A percentile compares a stretch with the other conserved stretches of the same genome.
Evolutionary conservation across 2,888 invertebrate species (phyloP).

Genomic region (Drosophila anomelani): DNA sequence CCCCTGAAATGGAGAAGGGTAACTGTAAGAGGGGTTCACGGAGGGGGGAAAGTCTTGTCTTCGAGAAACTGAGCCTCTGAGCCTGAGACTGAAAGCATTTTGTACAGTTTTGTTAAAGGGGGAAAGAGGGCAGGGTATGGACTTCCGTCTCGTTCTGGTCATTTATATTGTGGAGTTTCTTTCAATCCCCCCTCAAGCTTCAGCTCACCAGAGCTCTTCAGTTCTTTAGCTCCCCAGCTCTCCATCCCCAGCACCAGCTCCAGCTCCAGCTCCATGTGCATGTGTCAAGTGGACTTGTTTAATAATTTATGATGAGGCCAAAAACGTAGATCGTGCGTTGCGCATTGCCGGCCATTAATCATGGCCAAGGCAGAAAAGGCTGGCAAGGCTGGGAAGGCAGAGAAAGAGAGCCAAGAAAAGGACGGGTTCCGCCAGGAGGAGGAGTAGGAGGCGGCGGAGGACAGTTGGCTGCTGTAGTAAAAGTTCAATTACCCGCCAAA

Average conservation of each 20-base stretch:
- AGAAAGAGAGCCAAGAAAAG: constrained; percentile 1
- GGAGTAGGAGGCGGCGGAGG: constrained; percentile 5
- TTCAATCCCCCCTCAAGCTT: constrained; percentile 8
- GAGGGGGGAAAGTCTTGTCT: neutral
- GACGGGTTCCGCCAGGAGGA: neutral
- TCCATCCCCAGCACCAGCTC: constrained; percentile 3
- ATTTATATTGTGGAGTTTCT: constrained; percentile 68
- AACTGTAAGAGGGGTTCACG: neutral
- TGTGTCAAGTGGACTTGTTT: constrained; percentile 79
- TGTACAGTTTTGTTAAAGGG: constrained; percentile 65
- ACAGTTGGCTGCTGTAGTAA: constrained; percentile 61
- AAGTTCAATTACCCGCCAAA: constrained; percentile 82
- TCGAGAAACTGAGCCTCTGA: neutral
- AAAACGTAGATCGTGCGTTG: constrained; percentile 79
- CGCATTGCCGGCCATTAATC: constrained; percentile 80
- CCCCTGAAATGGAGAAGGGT: constrained; percentile 29
- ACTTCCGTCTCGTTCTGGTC: constrained; percentile 66
- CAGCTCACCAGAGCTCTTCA: neutral
- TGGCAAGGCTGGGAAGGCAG: constrained; percentile 21
- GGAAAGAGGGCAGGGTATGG: neutral
- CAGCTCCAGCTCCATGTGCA: constrained; percentile 53
- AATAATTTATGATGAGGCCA: constrained; percentile 79
- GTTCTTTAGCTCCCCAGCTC: constrained; percentile 17
- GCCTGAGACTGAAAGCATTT: constrained; percentile 53
- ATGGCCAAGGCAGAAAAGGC: constrained; percentile 54